Evolutionary conservation across 1,140 invertebrate genomes (phyloP).

Genomic region (Muscidifurax raptorellus): DNA sequence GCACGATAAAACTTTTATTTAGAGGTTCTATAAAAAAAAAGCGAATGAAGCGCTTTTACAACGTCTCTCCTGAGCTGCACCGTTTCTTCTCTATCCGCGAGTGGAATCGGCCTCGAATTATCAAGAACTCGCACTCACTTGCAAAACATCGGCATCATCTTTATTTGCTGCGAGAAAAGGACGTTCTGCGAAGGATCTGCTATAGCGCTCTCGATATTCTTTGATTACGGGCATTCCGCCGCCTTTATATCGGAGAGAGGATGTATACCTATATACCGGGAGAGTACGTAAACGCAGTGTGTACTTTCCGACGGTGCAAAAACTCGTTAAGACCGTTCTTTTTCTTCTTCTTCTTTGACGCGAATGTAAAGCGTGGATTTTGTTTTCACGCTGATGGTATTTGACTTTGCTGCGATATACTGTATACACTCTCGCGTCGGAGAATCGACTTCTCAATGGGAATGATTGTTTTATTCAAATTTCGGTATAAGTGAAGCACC

Average conservation of each 20-base stretch:
- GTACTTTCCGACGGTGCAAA: background rate
- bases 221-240: conserved; percentile 44
- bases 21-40: too few species aligned
- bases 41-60: too few species aligned
- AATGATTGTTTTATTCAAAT: background rate
- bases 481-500: too few species aligned
- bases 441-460: background rate
- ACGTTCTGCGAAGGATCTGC: conserved; percentile 10
- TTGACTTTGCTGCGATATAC: background rate
- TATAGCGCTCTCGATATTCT: conserved; percentile 24
- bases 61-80: too few species aligned
- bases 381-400: too few species aligned
- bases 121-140: background rate
- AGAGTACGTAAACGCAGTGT: background rate
- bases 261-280: background rate
- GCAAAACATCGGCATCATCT: background rate
- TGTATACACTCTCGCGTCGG: background rate
- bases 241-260: background rate
- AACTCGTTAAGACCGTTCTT: background rate
- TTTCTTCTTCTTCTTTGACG: background rate
- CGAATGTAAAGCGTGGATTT: background rate
- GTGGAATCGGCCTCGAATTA: too few species aligned
- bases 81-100: too few species aligned
- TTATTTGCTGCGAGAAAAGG: conserved; percentile 26
- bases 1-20: too few species aligned